Evolutionary conservation across 2,888 invertebrate species (phyloP).

Genomic region (Thera britannica): DNA sequence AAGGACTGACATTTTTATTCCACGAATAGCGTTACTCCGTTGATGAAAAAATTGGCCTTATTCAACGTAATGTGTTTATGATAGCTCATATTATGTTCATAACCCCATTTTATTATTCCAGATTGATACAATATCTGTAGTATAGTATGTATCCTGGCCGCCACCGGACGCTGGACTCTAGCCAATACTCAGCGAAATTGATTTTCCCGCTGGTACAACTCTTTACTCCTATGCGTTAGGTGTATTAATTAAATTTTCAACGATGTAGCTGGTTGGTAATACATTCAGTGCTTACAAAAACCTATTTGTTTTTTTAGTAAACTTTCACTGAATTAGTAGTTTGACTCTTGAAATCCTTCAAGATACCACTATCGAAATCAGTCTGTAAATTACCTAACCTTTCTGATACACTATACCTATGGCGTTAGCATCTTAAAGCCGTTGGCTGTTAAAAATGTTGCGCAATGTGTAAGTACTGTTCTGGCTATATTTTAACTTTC

Average conservation of each 20-base stretch:
- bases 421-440: not conserved
- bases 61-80: not conserved
- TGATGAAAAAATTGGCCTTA: not conserved
- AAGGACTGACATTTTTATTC: no score
- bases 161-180: conserved; percentile 22
- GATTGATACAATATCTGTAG: conserved; percentile 11
- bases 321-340: no score
- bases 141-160: conserved; percentile 19
- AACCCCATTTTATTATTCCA: conserved; percentile 6
- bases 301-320: not conserved
- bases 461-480: not conserved
- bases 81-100: conserved; percentile 1
- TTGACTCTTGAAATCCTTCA: no score
- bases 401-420: no score
- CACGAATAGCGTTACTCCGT: no score
- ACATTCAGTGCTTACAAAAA: not conserved
- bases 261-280: not conserved
- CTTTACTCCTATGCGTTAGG: conserved; percentile 21
- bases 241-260: conserved; percentile 25
- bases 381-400: no score
- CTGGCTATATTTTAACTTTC: conserved; percentile 12
- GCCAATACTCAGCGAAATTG: conserved; percentile 30
- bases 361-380: no score
- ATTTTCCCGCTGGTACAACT: conserved; percentile 27
- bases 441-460: not conserved